These are phyloP conservation scores for Spilarctia lutea DNA, from an alignment of 2,888 invertebrate genomes.

Conservation along the genomic window DNA sequence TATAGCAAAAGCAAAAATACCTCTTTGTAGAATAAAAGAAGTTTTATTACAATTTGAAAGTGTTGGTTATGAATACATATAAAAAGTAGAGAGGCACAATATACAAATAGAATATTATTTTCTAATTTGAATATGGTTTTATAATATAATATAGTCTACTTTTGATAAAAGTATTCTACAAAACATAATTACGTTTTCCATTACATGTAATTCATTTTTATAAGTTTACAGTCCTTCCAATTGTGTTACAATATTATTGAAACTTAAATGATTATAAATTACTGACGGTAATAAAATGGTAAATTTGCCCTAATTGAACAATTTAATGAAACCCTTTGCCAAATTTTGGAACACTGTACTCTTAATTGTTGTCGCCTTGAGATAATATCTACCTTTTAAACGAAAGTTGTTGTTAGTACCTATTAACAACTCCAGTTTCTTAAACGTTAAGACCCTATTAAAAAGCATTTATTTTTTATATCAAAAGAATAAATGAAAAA, in stretches of 20 bases:
- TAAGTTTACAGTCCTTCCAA: neutral
- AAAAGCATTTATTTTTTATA: neutral
- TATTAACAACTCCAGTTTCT: neutral
- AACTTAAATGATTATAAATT: neutral
- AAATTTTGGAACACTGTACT: neutral
- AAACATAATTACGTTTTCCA: neutral
- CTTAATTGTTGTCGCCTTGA: neutral
- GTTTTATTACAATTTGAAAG: neutral
- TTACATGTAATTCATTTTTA: neutral
- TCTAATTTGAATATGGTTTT: too few species aligned
- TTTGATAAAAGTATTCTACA: neutral
- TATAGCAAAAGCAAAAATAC: too few species aligned
- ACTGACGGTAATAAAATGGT: neutral
- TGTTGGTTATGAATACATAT: too few species aligned
- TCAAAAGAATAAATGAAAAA: neutral
- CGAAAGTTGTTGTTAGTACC: neutral
- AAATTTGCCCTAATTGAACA: neutral
- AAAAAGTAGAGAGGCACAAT: too few species aligned
- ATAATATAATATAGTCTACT: too few species aligned
- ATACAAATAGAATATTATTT: too few species aligned
- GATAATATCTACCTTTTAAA: constrained; percentile 10
- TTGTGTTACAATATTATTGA: neutral
- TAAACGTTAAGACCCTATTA: neutral
- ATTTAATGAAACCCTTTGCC: neutral
- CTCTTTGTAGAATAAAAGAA: neutral